These are phyloP conservation scores for Nasonia longicornis DNA, from an alignment of 1,140 invertebrate genomes.

Conservation along the genomic window DNA sequence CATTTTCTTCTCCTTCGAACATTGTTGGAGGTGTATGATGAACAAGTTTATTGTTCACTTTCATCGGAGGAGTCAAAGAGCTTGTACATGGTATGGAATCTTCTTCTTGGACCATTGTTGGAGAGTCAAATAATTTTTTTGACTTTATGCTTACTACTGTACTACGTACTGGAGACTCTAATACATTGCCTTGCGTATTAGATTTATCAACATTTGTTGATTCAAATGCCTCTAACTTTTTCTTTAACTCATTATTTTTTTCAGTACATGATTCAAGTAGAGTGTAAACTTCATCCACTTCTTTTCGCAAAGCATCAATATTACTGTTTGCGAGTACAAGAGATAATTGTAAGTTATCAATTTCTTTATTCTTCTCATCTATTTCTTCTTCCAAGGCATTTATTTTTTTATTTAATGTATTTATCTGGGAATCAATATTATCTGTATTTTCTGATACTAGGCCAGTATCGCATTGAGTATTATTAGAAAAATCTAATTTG, in stretches of 20 bases:
- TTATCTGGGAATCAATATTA: neutral
- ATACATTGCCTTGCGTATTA: neutral
- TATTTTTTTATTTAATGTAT: constrained; percentile 4
- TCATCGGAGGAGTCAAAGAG: neutral
- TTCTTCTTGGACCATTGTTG: neutral
- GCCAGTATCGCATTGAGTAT: neutral
- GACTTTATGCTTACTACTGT: neutral
- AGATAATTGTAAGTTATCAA: neutral
- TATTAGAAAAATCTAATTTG: neutral
- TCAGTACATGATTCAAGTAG: neutral
- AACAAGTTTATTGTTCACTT: neutral
- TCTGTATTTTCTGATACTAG: neutral
- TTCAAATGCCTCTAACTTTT: neutral
- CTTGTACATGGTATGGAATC: no score
- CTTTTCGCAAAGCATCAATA: neutral
- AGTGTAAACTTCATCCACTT: neutral
- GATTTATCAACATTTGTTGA: neutral
- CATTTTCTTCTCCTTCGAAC: neutral
- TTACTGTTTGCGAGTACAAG: neutral
- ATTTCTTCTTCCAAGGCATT: neutral
- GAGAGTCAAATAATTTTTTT: neutral
- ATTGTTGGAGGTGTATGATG: neutral
- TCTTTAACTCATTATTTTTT: neutral
- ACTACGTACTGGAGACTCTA: neutral
- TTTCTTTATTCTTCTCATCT: neutral